Base-by-base conservation (phyloP, 2,113 vertebrate species). In the Myrmecophaga tridactyla region DNA sequence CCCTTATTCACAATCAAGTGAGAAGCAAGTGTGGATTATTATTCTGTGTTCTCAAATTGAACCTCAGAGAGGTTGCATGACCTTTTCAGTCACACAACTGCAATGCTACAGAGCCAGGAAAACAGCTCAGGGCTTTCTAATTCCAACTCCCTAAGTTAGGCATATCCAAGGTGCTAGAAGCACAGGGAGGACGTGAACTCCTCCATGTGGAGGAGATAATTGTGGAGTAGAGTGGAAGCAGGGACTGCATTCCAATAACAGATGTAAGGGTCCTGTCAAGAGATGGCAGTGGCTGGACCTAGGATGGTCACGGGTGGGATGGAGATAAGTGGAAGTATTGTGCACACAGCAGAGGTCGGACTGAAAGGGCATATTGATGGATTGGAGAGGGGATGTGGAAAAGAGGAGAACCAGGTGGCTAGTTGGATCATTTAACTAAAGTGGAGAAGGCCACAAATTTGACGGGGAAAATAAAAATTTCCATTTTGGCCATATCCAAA, bases 271-370 rank as follows among this genome's bases (percentile, higher is more conserved):
- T 60, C 89, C 31, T 21, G 65, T 53, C 77, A n/a, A 7, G 51
- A 70, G 15, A 65, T 20, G 51, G 0, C 0, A 7, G 29, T 20
- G 36, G 62, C 15, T 7, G 18, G 48, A 69, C 62, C 48, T n/a
- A 12, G 2, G 3, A 29, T 2, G 12, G 41, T 29, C 53, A 29
- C 81, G 0, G 21, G 7, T 7, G 65, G 3, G n/a, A 14, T 1
- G 27, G 51, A 41, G 65, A 39, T 5, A 48, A 51, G 62, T n/a
- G n/a, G n/a, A n/a, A n/a, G n/a, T n/a, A 18, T 1, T 6, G 14
- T 7, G 18, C 1, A 0, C 8, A 6, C 18, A 18, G 36, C 41
- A 6, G 58, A 65, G 17, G 34, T 4, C 27, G 25, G 63, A 1
- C 17, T 18, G 43, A 31, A 7, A 1, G 72, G 41, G 43, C 17